Percentiles rank a stretch among this genome's conserved stretches.
phyloP scores from a whole-genome alignment of 2,797 vertebrate species.

The Malacoctenus gilli region DNA sequence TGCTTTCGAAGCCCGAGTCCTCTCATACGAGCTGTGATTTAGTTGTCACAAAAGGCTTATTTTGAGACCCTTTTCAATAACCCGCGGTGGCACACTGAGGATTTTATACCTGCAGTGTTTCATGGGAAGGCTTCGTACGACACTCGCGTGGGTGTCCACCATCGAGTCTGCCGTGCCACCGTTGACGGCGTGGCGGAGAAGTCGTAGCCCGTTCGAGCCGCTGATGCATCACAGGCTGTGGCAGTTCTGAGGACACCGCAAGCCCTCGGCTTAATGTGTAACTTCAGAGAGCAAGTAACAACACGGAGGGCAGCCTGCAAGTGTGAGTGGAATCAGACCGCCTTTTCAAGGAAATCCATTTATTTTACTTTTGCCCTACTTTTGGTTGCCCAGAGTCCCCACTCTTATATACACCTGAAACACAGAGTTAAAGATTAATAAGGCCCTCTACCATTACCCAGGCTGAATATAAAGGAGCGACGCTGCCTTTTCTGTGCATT shows the following conservation, averaged over 20 bases:
- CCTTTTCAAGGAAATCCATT: constrained; percentile 5
- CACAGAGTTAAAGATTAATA: no score
- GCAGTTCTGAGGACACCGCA: constrained; percentile 31
- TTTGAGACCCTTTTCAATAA: constrained; percentile 30
- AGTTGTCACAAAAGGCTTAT: constrained; percentile 36
- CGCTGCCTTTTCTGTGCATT: constrained; percentile 1
- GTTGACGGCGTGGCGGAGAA: constrained; percentile 5
- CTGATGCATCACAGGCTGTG: constrained; percentile 20
- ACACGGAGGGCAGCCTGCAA: not conserved
- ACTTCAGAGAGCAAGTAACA: constrained; percentile 38
- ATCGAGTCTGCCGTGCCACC: not conserved
- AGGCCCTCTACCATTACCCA: no score
- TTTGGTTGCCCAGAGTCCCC: not conserved
- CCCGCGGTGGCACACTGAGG: not conserved
- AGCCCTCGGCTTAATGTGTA: constrained; percentile 64
- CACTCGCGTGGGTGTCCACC: constrained; percentile 17
- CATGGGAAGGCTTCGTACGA: constrained; percentile 8
- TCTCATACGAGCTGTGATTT: constrained; percentile 29
- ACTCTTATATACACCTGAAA: not conserved
- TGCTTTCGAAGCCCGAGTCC: constrained; percentile 2
- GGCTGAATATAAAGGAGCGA: no score
- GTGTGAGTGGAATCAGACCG: constrained; percentile 11
- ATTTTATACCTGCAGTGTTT: constrained; percentile 7
- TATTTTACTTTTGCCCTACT: constrained; percentile 9
- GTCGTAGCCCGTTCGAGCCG: constrained; percentile 14